Evolutionary conservation across 64 coral and sea anemone genomes (phyloP), one percentile per base, ranked within the genome.

Genomic region (Hydrozoanthus tunicans): DNA sequence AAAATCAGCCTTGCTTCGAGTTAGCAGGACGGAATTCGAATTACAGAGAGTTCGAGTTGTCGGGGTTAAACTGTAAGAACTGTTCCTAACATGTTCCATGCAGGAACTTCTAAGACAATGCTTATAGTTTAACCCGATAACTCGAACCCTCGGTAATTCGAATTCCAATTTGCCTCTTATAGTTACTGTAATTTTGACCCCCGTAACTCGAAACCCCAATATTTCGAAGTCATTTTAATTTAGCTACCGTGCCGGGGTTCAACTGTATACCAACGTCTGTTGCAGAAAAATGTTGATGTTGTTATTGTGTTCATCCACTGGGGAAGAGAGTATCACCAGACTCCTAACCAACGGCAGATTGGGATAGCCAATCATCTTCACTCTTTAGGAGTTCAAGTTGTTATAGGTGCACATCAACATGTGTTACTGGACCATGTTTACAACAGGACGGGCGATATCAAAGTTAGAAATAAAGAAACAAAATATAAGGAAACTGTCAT

Each of bases 251-350:
- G 10, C 17, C 7, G 17, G 64, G 12, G 12, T 66, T 66, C 12
- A 66, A 5, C 13, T 66, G 10, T 66, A 15, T 13, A 10, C 6
- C 23, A 9, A 51, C 32, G 7, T 75, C 23, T 75, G 71, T 26
- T 65, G 14, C 54, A 12, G 43, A 84, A 62, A 5, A 81, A 92
- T 3, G 90, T 95, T 9, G 94, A 95, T 73, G 85, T 95, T 57
- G 83, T 95, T 14, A 55, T 95, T 10, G 94, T 95, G 6, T 25
- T 68, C 4, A 95, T 95, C 51, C 94, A 95, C 62, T 95, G 86
- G 79, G 94, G 94, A 73, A 10, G 60, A 6, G 84, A 92, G 67
- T 78, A 56, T 8, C 1, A 51, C 4, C 56, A 12, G 60, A 14
- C n/a, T 15, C 89, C 93, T 5, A 20, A 52, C 61, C 79, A 27